Base-by-base conservation (phyloP, 2,113 vertebrate species). In the Eolophus roseicapilla region DNA sequence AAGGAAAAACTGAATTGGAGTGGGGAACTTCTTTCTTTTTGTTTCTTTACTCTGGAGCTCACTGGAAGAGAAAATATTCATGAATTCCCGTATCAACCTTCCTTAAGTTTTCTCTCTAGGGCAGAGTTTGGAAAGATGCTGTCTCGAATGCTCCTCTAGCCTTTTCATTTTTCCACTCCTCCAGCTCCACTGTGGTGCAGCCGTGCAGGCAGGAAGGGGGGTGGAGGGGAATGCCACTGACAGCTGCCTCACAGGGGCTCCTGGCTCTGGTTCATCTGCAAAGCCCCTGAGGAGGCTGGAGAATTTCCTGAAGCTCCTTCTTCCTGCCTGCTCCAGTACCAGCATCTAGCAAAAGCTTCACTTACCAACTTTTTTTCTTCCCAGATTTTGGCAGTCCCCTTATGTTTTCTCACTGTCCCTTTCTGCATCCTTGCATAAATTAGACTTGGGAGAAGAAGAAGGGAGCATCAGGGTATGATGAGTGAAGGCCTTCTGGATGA, bases 201-300 rank as follows among this genome's bases (percentile, higher is more conserved):
- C 79, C 31, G 1, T 19, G 81, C 49, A 39, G 64, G 82, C 91
- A 90, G 88, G 86, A 95, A 96, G 47, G 70, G 79, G 94, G 89
- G 87, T 89, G 93, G 94, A 91, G 49, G 92, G 87, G 87, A 96
- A 94, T 97, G 86, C 92, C 79, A 82, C 49, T 50, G 92, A 88
- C 95, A 97, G 92, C 93, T 96, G 94, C 79, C 77, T 96, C 85
- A 79, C 59, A 82, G 90, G 70, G 59, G 49, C 89, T 90, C 4
- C 82, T 93, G 83, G 86, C 96, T 92, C 60, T 69, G 75, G 55
- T 90, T 91, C 74, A 86, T 95, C 88, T 96, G 73, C 65, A 93
- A 95, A 96, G 90, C 80, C 84, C 60, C 64, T 75, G 96, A 93
- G 93, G 87, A 95, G 92, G 87, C 73, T 79, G 91, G 91, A 94